These are phyloP conservation scores for Diadumene lineata DNA, from an alignment of 92 coral and sea anemone species.

Conservation along the genomic window DNA sequence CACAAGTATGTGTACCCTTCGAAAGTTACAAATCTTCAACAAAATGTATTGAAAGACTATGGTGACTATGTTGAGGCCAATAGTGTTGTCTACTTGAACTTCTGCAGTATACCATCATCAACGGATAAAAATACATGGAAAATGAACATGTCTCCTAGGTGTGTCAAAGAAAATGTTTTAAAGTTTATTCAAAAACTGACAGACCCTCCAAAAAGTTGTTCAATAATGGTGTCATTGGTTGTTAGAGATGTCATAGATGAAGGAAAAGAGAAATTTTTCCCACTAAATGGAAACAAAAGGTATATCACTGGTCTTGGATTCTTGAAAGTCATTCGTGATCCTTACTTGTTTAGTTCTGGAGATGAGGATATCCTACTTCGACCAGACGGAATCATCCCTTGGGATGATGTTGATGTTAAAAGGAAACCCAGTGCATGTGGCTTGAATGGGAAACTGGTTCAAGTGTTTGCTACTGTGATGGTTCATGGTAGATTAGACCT, in stretches of 20 bases:
- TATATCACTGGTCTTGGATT: not conserved
- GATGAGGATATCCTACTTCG: not conserved
- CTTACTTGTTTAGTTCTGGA: not conserved
- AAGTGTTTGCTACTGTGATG: not conserved
- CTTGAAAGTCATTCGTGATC: not conserved
- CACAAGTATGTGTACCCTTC: not conserved
- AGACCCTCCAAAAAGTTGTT: not conserved
- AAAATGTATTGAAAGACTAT: not conserved
- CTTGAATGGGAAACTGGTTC: not conserved
- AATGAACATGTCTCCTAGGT: not conserved
- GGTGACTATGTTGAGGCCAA: not conserved
- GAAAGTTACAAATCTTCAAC: not conserved
- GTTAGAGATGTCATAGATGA: not conserved
- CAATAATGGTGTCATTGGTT: not conserved
- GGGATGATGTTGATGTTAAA: not conserved
- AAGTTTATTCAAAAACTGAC: not conserved
- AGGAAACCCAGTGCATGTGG: not conserved
- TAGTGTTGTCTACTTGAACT: not conserved
- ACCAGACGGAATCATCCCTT: not conserved
- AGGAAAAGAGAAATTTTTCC: not conserved
- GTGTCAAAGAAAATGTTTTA: not conserved
- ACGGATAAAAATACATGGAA: not conserved
- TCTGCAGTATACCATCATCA: not conserved
- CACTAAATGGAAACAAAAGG: not conserved
- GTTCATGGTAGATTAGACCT: not conserved